Evolutionary conservation across 2,113 vertebrate species (phyloP), one percentile per base, ranked within the genome.

Genomic region (Campylomormyrus numenius): DNA sequence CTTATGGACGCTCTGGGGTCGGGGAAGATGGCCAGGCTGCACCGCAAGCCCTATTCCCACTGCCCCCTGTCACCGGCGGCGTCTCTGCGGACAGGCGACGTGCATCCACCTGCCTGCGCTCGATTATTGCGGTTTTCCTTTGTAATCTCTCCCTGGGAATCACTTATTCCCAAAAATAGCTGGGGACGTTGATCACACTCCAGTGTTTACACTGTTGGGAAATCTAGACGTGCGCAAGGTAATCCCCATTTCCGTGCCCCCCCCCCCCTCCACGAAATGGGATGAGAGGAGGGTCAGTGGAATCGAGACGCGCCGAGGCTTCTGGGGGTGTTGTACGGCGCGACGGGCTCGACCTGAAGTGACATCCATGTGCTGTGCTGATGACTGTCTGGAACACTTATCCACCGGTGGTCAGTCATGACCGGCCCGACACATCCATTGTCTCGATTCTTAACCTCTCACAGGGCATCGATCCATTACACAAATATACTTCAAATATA

Each of bases 1-100:
- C 88, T 91, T 87, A 85, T 27, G 77, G 50, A n/a, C 56, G 77
- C 52, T 83, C 86, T 42, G 85, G 91, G 91, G 80, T 89, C 88
- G 45, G 91, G 56, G 48, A 90, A 90, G 56, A 87, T 62, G 50
- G 88, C 58, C 58, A 13, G 89, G 88, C 87, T 56, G 89, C 58
- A 91, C 93, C 92, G 90, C 92, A 91, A 89, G 89, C 90, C 70
- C 53, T 50, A 21, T 53, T 88, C 70, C 86, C 66, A 27, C 3
- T 56, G 88, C 88, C 88, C 35, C 66, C 35, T 89, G 89, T 92
- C 90, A 91, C 85, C 49, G 86, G 88, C 53, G 86, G 80, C 90
- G n/a, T 88, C 42, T 89, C 62, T 56, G 84, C 53, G 74, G 89
- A 21, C 77, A 46, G 87, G 89, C 62, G 27, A 11, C 24, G 45